These are phyloP conservation scores for Ariopsis seemanni DNA, from an alignment of 2,113 vertebrate genomes.

Conservation along the genomic window DNA sequence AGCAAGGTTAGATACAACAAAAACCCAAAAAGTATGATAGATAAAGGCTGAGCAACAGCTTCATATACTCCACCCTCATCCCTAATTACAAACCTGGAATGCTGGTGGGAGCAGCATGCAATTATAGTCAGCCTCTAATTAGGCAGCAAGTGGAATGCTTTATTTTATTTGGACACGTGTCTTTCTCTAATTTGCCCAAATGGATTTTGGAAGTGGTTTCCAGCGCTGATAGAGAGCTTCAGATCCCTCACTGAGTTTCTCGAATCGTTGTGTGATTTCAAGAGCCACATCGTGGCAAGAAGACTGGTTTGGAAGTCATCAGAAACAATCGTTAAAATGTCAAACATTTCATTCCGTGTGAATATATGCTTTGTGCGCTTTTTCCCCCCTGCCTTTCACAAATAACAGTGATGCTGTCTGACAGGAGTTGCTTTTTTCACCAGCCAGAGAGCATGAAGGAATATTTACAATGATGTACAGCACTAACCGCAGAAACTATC, in stretches of 20 bases:
- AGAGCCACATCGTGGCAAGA: background rate
- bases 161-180: slow-evolving; percentile 44
- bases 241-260: background rate
- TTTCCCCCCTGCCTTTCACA: background rate
- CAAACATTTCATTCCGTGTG: background rate
- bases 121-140: slow-evolving; percentile 55
- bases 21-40: background rate
- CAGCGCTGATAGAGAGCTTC: background rate
- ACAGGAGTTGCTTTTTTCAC: slow-evolving; percentile 32
- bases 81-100: slow-evolving; percentile 55
- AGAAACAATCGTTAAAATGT: background rate
- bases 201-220: slow-evolving; percentile 45
- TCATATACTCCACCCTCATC: slow-evolving; percentile 31
- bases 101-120: slow-evolving; percentile 28
- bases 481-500: slow-evolving; percentile 30
- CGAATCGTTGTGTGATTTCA: background rate
- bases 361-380: slow-evolving; percentile 6
- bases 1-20: background rate
- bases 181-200: slow-evolving; percentile 39
- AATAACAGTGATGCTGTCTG: slow-evolving; percentile 34
- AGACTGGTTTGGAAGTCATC: background rate
- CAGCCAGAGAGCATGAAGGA: slow-evolving; percentile 38
- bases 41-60: slow-evolving; percentile 22
- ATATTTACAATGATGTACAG: slow-evolving; percentile 38
- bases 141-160: slow-evolving; percentile 31